These are phyloP conservation scores for Sphaeridia pumilis DNA, from an alignment of 2,888 invertebrate genomes.

Conservation along the genomic window DNA sequence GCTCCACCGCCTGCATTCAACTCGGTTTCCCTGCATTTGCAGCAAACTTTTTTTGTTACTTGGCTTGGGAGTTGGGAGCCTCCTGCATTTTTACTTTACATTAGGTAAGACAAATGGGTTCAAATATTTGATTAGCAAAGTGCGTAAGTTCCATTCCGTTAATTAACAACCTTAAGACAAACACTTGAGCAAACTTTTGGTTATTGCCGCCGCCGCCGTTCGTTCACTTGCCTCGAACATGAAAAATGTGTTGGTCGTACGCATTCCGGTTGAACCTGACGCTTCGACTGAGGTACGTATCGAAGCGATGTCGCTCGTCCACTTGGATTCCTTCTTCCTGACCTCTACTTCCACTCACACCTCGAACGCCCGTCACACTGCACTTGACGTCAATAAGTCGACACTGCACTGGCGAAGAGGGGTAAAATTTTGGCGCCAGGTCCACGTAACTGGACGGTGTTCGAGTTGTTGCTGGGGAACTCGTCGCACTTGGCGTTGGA, in stretches of 20 bases:
- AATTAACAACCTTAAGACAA: no score
- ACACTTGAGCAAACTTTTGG: no score
- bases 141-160: no score
- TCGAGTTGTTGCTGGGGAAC: slow-evolving; percentile 1
- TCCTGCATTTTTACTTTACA: no score
- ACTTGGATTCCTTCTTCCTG: not conserved
- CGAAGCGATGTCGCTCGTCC: slow-evolving; percentile 41
- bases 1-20: no score
- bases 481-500: not conserved
- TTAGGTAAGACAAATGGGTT: no score
- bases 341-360: not conserved
- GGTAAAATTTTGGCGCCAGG: slow-evolving; percentile 6
- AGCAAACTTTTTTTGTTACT: no score
- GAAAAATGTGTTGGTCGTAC: slow-evolving; percentile 11
- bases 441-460: slow-evolving; percentile 9
- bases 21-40: no score
- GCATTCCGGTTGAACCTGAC: slow-evolving; percentile 8
- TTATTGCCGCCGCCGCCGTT: no score
- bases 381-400: slow-evolving; percentile 2
- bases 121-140: no score
- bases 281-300: slow-evolving; percentile 44
- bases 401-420: slow-evolving; percentile 8
- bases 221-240: slow-evolving; percentile 37
- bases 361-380: not conserved
- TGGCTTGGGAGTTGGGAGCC: no score